phyloP scores from a whole-genome alignment of 35 echinoderm and acorn worm genomes.

The Apostichopus parvimensis region DNA sequence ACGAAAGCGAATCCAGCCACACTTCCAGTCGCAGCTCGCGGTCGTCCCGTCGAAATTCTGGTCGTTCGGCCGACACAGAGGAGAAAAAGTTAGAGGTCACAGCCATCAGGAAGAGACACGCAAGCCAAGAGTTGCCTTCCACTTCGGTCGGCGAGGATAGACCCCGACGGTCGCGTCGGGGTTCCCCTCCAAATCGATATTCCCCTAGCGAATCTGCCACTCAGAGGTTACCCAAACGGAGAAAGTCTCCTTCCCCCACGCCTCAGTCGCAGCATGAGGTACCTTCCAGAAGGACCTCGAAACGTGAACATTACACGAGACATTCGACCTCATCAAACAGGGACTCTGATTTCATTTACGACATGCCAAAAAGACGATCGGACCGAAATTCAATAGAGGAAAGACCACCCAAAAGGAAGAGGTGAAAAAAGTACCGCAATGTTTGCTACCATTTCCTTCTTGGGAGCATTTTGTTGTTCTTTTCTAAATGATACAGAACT shows the following conservation, averaged over 20 bases:
- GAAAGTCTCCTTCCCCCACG: slow-evolving; percentile 36
- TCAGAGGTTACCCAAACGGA: slow-evolving; percentile 41
- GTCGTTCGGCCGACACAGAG: not conserved
- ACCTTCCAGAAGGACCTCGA: slow-evolving; percentile 28
- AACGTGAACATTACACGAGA: slow-evolving; percentile 51
- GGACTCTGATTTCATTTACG: slow-evolving; percentile 47
- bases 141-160: slow-evolving; percentile 21
- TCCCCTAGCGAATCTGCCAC: slow-evolving; percentile 62
- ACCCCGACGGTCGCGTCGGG: slow-evolving; percentile 19
- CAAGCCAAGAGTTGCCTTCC: slow-evolving; percentile 45
- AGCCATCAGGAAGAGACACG: slow-evolving; percentile 20
- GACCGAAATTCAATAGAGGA: slow-evolving; percentile 37
- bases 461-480: too few relatives aligned
- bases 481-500: too few relatives aligned
- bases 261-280: slow-evolving; percentile 15
- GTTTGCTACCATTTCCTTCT: too few relatives aligned
- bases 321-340: slow-evolving; percentile 20
- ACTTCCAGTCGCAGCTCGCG: slow-evolving; percentile 34
- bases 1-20: slow-evolving; percentile 53
- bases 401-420: slow-evolving; percentile 34
- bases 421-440: not conserved
- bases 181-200: slow-evolving; percentile 52
- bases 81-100: not conserved
- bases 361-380: slow-evolving; percentile 46
- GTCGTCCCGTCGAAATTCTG: slow-evolving; percentile 40